Base-by-base conservation (phyloP, 2,797 vertebrate genomes). In the Galaxias olidus region DNA sequence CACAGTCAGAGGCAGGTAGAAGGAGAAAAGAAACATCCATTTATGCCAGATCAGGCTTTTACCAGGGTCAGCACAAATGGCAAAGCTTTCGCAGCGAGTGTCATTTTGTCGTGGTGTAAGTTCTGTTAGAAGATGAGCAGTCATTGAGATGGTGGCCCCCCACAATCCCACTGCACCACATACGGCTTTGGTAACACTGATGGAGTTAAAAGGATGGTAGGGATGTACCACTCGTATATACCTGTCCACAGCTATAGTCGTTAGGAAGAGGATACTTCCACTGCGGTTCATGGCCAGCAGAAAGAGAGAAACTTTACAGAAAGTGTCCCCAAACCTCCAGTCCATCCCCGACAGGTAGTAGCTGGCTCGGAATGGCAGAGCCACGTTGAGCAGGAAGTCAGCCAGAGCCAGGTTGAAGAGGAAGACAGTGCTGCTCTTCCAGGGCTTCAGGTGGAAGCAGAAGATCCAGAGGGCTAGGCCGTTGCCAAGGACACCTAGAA, bases 221-320 rank as follows among this genome's bases (percentile, higher is more conserved):
- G 93, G 87, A 61, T 90, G 87, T 65, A 93, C 84, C 66, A 92
- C 90, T 13, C 87, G 88, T 82, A 93, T 85, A 76, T 92, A 95
- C 47, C 87, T 84, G 77, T 93, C 89, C 72, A 86, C 49, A 0
- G 90, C 87, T 9, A 94, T 88, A 14, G 84, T 79, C 4, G 88
- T 83, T 30, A 94, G 79, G 82, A 94, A 93, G 54, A 87, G 53
- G 9, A 84, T 80, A 69, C 84, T 93, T 0, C 86, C 87, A 0
- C 78, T 86, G 49, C 92, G 85, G 72, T 90, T 94, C 78, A 82
- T 67, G 40, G 91, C 82, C 74, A 93, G 10, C 86, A 89, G 84
- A 74, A 93, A 93, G 64, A 93, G 89, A 30, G 70, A 78, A 61
- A 91, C 43, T 17, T 83, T 85, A 18, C 91, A 92, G 9, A 91